Conservation (phyloP, 2,113 vertebrate species). For the Lethenteron camtschaticum region DNA sequence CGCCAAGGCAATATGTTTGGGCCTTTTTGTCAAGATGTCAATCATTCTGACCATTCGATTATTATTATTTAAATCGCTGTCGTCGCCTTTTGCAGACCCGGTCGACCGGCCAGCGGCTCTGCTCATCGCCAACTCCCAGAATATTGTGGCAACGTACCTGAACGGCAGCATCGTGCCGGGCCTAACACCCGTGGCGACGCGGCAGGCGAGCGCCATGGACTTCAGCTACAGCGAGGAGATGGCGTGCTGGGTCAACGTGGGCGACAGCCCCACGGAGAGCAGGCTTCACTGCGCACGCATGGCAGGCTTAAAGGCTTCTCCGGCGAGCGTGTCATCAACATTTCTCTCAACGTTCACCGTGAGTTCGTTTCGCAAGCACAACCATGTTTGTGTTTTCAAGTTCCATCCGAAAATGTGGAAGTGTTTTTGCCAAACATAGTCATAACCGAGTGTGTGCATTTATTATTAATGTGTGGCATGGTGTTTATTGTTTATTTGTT, state of each 20-base stretch:
- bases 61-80: too few relatives aligned
- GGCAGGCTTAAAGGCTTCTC: slow-evolving; percentile 57
- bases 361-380: slow-evolving; percentile 21
- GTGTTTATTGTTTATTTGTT: too few relatives aligned
- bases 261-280: slow-evolving; percentile 50
- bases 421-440: too few relatives aligned
- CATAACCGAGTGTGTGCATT: too few relatives aligned
- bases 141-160: slow-evolving; percentile 68
- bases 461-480: too few relatives aligned
- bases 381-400: too few relatives aligned
- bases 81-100: slow-evolving; percentile 25
- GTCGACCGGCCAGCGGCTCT: slow-evolving; percentile 66
- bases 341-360: slow-evolving; percentile 84
- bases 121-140: slow-evolving; percentile 76
- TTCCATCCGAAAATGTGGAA: too few relatives aligned
- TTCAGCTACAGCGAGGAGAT: slow-evolving; percentile 67
- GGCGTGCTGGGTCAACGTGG: slow-evolving; percentile 80
- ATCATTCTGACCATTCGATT: too few relatives aligned
- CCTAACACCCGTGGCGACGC: slow-evolving; percentile 49
- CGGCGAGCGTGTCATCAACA: slow-evolving; percentile 57
- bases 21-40: too few relatives aligned
- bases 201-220: slow-evolving; percentile 91
- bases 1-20: too few relatives aligned
- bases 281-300: slow-evolving; percentile 73
- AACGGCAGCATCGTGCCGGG: slow-evolving; percentile 40